Percentiles rank a stretch among this genome's conserved stretches.
Conservation (phyloP, 2,888 invertebrate species). For the Spilarctia lutea region DNA sequence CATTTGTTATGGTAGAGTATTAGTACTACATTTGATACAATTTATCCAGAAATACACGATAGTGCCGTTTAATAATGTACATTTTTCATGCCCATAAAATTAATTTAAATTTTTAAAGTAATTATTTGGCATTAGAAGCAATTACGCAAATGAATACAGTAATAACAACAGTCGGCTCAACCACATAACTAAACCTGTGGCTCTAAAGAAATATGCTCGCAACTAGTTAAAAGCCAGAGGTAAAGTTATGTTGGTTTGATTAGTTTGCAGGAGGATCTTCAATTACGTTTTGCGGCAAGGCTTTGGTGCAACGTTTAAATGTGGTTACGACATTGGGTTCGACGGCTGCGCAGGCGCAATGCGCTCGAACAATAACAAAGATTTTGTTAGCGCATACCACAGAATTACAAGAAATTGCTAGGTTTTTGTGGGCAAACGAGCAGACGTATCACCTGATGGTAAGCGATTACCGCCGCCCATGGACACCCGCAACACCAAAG, state of each 20-base stretch:
- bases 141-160: conserved; percentile 43
- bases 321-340: conserved; percentile 67
- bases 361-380: conserved; percentile 56
- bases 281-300: conserved; percentile 67
- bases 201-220: background rate
- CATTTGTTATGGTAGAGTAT: background rate
- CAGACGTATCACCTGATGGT: too few species aligned
- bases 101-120: conserved; percentile 27
- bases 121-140: conserved; percentile 40
- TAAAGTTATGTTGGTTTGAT: conserved; percentile 54
- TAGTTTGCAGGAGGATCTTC: conserved; percentile 58
- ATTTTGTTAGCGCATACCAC: conserved; percentile 49
- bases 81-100: background rate
- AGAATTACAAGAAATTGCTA: conserved; percentile 31
- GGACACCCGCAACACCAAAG: too few species aligned
- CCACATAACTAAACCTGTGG: conserved; percentile 25
- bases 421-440: conserved; percentile 7
- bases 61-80: conserved; percentile 17
- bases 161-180: conserved; percentile 27
- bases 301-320: conserved; percentile 61
- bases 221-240: conserved; percentile 11
- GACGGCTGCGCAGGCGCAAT: conserved; percentile 54
- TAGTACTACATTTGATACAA: background rate
- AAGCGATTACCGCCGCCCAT: too few species aligned
- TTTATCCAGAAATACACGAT: background rate